Conservation (phyloP, 2,113 vertebrate genomes). For the Tachuris rubrigastra region DNA sequence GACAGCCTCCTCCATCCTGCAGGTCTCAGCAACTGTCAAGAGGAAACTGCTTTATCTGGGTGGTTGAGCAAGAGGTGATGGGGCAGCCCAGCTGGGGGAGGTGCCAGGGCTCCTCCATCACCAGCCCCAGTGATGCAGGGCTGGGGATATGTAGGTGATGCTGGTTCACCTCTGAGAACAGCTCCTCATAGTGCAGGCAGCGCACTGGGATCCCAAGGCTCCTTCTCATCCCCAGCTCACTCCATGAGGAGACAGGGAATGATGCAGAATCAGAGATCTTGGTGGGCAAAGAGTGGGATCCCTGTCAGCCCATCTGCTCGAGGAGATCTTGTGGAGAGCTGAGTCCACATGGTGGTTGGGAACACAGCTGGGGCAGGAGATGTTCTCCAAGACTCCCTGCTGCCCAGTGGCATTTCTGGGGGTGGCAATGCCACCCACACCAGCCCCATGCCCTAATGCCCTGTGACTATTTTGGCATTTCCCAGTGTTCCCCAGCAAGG, state of each 20-base stretch:
- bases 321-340: neutral
- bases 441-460: fast-evolving
- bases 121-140: neutral
- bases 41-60: conserved; percentile 22
- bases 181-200: neutral
- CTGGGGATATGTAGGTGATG: neutral
- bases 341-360: neutral
- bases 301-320: neutral
- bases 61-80: neutral
- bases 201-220: neutral
- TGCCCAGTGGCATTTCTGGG: neutral
- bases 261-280: neutral
- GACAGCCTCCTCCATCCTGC: neutral
- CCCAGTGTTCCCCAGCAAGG: neutral
- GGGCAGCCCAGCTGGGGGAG: neutral
- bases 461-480: fast-evolving
- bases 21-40: neutral
- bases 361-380: fast-evolving
- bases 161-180: neutral
- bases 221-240: neutral
- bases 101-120: neutral
- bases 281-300: neutral
- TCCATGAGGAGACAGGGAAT: neutral
- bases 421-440: neutral
- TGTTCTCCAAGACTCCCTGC: neutral